phyloP scores from a whole-genome alignment of 2,888 invertebrate genomes.

The Melolontha melolontha region DNA sequence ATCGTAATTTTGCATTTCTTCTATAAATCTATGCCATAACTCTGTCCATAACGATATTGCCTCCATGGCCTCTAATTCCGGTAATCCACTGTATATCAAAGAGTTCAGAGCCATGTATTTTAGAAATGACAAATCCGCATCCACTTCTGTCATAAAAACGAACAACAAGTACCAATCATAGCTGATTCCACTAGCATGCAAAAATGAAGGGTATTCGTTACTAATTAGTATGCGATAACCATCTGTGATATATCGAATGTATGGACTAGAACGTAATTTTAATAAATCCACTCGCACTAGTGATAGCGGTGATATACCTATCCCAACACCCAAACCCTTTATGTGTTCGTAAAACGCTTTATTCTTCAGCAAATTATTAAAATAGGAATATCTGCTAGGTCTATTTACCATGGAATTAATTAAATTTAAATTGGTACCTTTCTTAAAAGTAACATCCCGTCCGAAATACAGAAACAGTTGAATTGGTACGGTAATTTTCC shows the following conservation, averaged over 20 bases:
- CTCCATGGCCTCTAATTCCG: not conserved
- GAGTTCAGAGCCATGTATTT: constrained; percentile 83
- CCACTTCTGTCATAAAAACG: constrained; percentile 77
- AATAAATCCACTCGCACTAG: constrained; percentile 75
- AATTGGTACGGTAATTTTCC: constrained; percentile 50
- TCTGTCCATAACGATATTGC: constrained; percentile 1
- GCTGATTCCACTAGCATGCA: constrained; percentile 78
- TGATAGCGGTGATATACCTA: constrained; percentile 85
- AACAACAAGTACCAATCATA: constrained; percentile 86
- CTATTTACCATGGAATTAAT: constrained; percentile 83
- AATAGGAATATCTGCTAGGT: constrained; percentile 82
- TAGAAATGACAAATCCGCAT: constrained; percentile 76
- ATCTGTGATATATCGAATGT: constrained; percentile 59
- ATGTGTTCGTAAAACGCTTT: constrained; percentile 73
- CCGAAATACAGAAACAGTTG: constrained; percentile 76
- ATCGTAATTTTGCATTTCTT: no score
- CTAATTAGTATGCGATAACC: constrained; percentile 80
- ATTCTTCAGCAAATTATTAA: constrained; percentile 80
- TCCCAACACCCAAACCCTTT: constrained; percentile 71
- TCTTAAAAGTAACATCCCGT: constrained; percentile 76
- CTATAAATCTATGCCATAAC: not conserved
- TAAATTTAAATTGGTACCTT: constrained; percentile 81
- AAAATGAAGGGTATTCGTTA: constrained; percentile 83
- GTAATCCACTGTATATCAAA: constrained; percentile 72
- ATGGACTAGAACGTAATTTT: constrained; percentile 84